Conservation (phyloP, 2,113 vertebrate genomes). For the Lynx canadensis region DNA sequence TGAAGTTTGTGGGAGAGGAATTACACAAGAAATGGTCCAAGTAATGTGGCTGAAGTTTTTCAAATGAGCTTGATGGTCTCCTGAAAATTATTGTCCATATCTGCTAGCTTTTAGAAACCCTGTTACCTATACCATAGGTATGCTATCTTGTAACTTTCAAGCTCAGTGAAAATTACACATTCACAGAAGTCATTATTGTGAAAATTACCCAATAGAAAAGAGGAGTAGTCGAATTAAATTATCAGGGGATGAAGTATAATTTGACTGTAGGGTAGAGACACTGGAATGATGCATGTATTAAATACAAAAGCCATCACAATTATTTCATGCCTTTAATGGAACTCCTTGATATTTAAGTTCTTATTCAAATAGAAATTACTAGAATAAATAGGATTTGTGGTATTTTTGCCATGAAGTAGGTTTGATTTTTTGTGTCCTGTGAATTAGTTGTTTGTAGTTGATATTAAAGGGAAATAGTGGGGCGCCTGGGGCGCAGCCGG, state of each 20-base stretch:
- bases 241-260: neutral
- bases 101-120: neutral
- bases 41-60: neutral
- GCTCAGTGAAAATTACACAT: neutral
- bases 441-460: neutral
- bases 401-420: neutral
- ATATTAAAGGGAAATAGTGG: neutral
- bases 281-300: neutral
- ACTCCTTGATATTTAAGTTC: slow-evolving; percentile 2
- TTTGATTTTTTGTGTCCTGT: neutral
- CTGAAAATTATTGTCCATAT: neutral
- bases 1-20: neutral
- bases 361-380: slow-evolving; percentile 32
- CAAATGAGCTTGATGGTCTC: neutral
- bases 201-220: neutral
- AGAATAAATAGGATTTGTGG: neutral
- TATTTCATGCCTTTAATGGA: neutral
- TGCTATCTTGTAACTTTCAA: neutral
- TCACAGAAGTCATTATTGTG: neutral
- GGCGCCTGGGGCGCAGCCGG: too few species aligned
- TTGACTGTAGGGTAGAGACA: neutral
- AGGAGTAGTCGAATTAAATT: neutral
- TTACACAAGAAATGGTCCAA: neutral
- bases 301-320: neutral
- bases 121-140: neutral